These are phyloP conservation scores for Threskiornis aethiopicus DNA, from an alignment of 2,797 vertebrate species.

Conservation along the genomic window DNA sequence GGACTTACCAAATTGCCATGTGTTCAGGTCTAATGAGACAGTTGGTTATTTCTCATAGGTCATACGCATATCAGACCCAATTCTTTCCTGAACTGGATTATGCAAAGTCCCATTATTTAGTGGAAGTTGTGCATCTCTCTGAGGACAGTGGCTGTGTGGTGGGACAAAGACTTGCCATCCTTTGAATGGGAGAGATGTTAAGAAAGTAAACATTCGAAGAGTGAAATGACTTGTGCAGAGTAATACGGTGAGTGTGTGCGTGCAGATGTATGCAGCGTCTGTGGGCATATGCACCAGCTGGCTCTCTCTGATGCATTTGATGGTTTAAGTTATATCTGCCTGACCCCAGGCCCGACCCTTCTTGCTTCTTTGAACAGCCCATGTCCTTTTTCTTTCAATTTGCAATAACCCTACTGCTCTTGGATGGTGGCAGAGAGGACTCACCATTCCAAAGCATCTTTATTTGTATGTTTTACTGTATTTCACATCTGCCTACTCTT, in stretches of 20 bases:
- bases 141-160: background rate
- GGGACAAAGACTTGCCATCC: background rate
- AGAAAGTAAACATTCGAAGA: background rate
- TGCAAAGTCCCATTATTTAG: background rate
- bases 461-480: background rate
- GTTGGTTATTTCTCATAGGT: background rate
- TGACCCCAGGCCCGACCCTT: background rate
- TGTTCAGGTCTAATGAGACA: background rate
- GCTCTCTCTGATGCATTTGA: background rate
- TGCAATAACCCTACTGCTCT: accelerated
- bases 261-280: background rate
- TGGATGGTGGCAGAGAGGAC: background rate
- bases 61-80: accelerated
- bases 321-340: background rate
- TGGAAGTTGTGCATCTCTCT: background rate
- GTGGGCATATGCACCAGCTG: accelerated
- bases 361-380: background rate
- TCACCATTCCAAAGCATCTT: background rate
- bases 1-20: background rate
- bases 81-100: background rate
- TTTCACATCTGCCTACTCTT: background rate
- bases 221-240: background rate
- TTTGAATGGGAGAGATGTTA: background rate
- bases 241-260: accelerated
- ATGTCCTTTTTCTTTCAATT: background rate